These are phyloP conservation scores for Bufotes viridis DNA, from an alignment of 2,797 vertebrate genomes.

Conservation along the genomic window DNA sequence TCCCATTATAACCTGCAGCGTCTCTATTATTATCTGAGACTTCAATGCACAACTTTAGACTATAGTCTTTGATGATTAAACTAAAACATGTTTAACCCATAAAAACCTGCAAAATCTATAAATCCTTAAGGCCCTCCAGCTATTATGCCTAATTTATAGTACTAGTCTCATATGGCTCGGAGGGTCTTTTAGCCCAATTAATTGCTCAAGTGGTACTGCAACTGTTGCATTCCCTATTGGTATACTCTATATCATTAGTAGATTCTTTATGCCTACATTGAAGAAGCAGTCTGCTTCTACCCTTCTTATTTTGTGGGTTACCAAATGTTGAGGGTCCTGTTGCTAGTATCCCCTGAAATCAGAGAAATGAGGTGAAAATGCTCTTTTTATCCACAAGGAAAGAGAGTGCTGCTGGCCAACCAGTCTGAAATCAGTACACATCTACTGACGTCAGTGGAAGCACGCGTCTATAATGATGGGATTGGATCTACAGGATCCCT, in stretches of 20 bases:
- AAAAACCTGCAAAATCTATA: not conserved
- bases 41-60: not conserved
- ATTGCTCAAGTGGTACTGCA: not conserved
- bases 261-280: not conserved
- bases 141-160: not conserved
- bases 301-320: not conserved
- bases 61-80: not conserved
- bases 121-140: not conserved
- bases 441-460: not conserved
- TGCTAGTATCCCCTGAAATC: not conserved
- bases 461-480: not conserved
- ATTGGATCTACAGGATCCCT: not conserved
- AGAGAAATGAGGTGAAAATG: not conserved
- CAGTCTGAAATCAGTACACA: not conserved
- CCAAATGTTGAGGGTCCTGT: not conserved
- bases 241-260: not conserved
- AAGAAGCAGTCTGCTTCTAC: no score
- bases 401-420: not conserved
- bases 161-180: not conserved
- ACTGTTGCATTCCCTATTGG: not conserved
- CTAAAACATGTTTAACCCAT: not conserved
- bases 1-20: constrained; percentile 24
- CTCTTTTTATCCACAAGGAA: not conserved
- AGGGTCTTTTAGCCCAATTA: not conserved
- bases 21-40: not conserved